Evolutionary conservation across 1,140 invertebrate genomes (phyloP).

Genomic region (Campodea augens): DNA sequence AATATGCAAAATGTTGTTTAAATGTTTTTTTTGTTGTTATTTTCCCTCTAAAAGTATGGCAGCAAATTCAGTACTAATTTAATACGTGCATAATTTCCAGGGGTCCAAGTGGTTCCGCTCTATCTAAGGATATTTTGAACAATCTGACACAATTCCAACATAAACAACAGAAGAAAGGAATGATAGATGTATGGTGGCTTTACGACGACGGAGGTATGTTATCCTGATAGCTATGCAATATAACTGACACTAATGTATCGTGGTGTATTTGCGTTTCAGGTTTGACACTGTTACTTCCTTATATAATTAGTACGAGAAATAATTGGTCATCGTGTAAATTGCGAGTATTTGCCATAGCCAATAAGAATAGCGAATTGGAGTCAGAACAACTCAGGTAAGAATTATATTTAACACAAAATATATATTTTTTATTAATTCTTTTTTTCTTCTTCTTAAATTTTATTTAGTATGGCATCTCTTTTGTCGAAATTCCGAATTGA

Average conservation of each 20-base stretch:
- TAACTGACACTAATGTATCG: neutral
- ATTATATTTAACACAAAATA: constrained; percentile 1
- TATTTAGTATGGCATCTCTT: constrained; percentile 32
- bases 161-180: constrained; percentile 34
- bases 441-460: constrained; percentile 6
- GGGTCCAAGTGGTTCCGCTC: constrained; percentile 14
- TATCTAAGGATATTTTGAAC: constrained; percentile 20
- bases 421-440: neutral
- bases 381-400: constrained; percentile 30
- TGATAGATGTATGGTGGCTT: constrained; percentile 39
- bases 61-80: no score
- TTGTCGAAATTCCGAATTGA: constrained; percentile 40
- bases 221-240: constrained; percentile 1
- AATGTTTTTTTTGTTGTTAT: no score
- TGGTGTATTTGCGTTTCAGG: constrained; percentile 18
- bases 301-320: constrained; percentile 31
- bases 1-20: no score
- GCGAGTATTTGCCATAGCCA: constrained; percentile 35
- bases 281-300: constrained; percentile 34
- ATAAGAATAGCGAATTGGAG: constrained; percentile 30
- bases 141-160: constrained; percentile 38
- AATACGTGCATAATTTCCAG: no score
- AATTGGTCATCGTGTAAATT: constrained; percentile 31
- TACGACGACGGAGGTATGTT: constrained; percentile 12
- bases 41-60: no score